Base-by-base conservation (phyloP, 1,140 invertebrate genomes). In the Drosophila kohkoa region DNA sequence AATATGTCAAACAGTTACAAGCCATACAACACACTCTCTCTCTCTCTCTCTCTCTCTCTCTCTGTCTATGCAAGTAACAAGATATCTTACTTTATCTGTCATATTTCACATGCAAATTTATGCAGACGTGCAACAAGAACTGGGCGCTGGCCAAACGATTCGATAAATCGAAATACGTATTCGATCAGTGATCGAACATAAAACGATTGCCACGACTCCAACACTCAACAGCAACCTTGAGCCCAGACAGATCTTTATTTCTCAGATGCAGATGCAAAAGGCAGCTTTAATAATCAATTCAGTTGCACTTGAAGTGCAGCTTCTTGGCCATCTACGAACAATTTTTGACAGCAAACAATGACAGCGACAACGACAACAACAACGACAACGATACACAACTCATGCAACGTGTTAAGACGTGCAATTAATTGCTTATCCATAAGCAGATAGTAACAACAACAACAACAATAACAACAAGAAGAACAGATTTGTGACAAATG, bases 61-160 rank as follows among this genome's bases (percentile, higher is more conserved):
- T 25, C 3, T 25, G 3, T 25, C 20, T 25, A 25, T n/a, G 73
- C 38, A 49, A 54, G 38, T 7, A 60, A 75, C 72, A 75, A 75
- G 72, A 69, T 57, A 75, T 59, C 63, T 63, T 68, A 60, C 59
- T 51, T 60, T 65, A 66, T 64, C 43, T 75, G 20, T 49, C 64
- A 58, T 67, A 85, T 73, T 79, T 58, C 51, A 25, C 54, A 67
- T 73, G 67, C 66, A 79, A 67, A 69, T 67, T 57, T 69, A 62
- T 45, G 73, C 58, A 63, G 13, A 25, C 63, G 62, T 76, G 8
- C 38, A 6, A 35, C 11, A 41, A 41, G 0, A 57, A 79, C 57
- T 54, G 78, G 67, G 49, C 68, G 59, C 49, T 63, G 67, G 49
- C 51, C n/a, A 8, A 41, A 38, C 10, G 13, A 46, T 60, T 45